Conservation (phyloP, 2,797 vertebrate genomes). For the Pelodytes ibericus region DNA sequence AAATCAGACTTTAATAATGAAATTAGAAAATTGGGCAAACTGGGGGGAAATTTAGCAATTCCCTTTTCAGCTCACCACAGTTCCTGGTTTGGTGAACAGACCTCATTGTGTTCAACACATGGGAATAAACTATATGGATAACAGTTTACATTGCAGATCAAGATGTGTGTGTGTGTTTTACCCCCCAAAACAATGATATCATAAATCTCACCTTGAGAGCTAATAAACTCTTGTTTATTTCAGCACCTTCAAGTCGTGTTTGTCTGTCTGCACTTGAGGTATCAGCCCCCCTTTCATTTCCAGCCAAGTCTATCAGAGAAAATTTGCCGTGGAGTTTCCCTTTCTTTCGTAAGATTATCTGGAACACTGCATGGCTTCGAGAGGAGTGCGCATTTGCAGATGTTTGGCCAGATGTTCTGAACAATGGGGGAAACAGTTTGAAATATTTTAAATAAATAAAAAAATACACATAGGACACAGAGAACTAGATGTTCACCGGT, state of each 20-base stretch:
- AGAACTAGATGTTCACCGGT: too few species aligned
- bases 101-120: too few species aligned
- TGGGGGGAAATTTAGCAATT: too few species aligned
- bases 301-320: conserved; percentile 95
- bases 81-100: too few species aligned
- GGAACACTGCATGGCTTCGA: conserved; percentile 96
- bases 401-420: conserved; percentile 95
- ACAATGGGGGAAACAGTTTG: background rate
- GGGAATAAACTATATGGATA: too few species aligned
- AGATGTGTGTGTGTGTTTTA: too few species aligned
- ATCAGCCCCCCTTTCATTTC: conserved; percentile 95
- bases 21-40: too few species aligned
- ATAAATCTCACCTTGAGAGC: conserved; percentile 87
- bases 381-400: conserved; percentile 98
- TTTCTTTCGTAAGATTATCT: conserved; percentile 92
- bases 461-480: conserved; percentile 16
- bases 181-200: too few species aligned
- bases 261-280: conserved; percentile 95
- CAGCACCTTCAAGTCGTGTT: conserved; percentile 93
- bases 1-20: too few species aligned
- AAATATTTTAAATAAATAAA: too few species aligned
- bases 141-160: too few species aligned
- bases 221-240: conserved; percentile 98
- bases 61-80: too few species aligned
- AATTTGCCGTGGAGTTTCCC: conserved; percentile 98